phyloP scores from a whole-genome alignment of 2,113 vertebrate species.

The Odocoileus virginianus region DNA sequence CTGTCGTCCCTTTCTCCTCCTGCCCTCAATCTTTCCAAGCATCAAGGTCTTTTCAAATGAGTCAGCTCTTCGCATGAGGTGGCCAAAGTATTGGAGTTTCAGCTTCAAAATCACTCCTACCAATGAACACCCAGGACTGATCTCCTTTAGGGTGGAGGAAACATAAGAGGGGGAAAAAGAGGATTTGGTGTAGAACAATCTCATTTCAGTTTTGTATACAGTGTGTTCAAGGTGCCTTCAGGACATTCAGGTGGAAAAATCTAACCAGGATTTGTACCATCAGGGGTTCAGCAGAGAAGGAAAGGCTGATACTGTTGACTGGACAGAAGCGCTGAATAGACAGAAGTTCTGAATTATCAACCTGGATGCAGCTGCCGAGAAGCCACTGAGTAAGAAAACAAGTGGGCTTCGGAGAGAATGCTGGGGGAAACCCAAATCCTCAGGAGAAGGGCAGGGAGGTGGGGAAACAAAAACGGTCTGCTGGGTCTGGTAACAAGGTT shows the following conservation, averaged over 20 bases:
- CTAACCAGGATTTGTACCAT: background rate
- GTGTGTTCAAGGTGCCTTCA: background rate
- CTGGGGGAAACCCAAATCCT: background rate
- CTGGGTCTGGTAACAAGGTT: background rate
- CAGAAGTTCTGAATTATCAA: background rate
- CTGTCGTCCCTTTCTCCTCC: background rate
- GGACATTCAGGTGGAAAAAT: background rate
- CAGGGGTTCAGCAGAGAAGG: background rate
- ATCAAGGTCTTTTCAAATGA: background rate
- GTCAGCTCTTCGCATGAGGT: background rate
- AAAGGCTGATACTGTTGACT: background rate
- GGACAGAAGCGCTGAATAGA: background rate
- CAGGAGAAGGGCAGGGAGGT: background rate
- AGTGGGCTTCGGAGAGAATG: background rate
- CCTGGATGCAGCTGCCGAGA: background rate
- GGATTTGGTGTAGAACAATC: background rate
- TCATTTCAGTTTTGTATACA: background rate
- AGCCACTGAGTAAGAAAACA: background rate
- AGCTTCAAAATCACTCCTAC: background rate
- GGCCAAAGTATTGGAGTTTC: background rate
- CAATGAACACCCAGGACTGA: background rate
- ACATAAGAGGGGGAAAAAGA: background rate
- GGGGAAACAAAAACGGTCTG: background rate
- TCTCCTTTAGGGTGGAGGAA: background rate
- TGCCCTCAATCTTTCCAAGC: background rate